Evolutionary conservation across 2,113 vertebrate genomes (phyloP).

Genomic region (Mastomys natalensis): DNA sequence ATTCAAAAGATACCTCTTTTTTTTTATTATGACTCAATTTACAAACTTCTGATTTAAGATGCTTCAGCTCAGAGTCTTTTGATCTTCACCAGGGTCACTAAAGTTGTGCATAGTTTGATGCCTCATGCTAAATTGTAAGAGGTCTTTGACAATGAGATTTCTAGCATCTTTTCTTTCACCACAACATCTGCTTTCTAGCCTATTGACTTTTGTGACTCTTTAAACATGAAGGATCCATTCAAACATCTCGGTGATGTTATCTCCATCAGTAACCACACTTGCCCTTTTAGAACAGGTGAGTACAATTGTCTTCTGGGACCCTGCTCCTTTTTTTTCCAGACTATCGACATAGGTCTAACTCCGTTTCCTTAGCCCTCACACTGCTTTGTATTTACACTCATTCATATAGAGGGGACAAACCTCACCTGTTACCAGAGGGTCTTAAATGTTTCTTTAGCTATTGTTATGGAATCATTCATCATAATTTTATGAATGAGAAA

Average conservation of each 20-base stretch:
- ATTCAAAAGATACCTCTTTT: not conserved
- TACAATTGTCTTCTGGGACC: not conserved
- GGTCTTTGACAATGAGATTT: accelerated
- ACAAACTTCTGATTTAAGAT: not conserved
- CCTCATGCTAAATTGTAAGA: not conserved
- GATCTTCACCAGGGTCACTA: no score
- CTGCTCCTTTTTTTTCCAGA: not conserved
- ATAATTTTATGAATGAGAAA: not conserved
- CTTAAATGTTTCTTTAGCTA: not conserved
- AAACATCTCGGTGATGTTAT: not conserved
- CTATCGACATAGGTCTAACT: not conserved
- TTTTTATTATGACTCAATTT: not conserved
- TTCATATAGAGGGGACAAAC: not conserved
- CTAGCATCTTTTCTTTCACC: not conserved
- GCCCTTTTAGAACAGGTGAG: accelerated
- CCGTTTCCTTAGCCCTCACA: not conserved
- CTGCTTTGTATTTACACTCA: not conserved
- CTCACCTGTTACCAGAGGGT: not conserved
- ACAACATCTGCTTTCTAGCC: not conserved
- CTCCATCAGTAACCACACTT: not conserved
- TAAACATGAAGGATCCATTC: not conserved
- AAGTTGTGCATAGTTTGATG: not conserved
- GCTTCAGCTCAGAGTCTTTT: not conserved
- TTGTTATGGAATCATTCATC: not conserved
- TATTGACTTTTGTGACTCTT: no score